Percentiles rank a stretch among this genome's conserved stretches.
Conservation (phyloP, 1,140 invertebrate species). For the Eubasilissa regina region DNA sequence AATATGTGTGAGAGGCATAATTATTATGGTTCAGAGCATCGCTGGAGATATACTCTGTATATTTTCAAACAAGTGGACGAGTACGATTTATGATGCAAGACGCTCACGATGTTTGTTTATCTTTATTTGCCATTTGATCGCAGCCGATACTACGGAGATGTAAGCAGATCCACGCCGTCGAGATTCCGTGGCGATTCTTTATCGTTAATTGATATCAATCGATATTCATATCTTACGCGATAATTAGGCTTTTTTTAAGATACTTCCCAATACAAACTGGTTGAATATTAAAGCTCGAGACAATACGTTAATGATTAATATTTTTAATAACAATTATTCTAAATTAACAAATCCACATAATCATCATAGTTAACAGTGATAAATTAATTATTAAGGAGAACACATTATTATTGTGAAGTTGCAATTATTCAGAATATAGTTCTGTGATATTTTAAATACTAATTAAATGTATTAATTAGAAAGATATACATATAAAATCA, state of each 20-base stretch:
- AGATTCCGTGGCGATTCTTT: constrained; percentile 19
- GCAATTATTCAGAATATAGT: no score
- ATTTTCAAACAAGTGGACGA: constrained; percentile 45
- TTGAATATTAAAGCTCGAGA: not conserved
- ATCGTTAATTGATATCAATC: constrained; percentile 53
- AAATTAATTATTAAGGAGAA: no score
- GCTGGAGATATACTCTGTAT: not conserved
- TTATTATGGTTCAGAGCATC: constrained; percentile 40
- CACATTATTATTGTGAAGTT: no score
- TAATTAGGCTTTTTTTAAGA: not conserved
- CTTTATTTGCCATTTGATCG: constrained; percentile 57
- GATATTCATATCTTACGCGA: constrained; percentile 46
- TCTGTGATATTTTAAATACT: no score
- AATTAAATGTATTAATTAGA: no score
- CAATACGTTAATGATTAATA: not conserved
- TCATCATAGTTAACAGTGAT: no score
- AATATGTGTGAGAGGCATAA: constrained; percentile 56
- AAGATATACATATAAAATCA: no score
- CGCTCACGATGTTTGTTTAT: constrained; percentile 58
- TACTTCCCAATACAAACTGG: not conserved
- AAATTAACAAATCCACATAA: not conserved
- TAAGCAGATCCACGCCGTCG: not conserved
- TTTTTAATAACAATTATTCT: not conserved
- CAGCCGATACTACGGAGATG: constrained; percentile 31
- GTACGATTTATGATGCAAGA: constrained; percentile 55